A percentile compares a stretch with the other conserved stretches of the same genome.
Evolutionary conservation across 2,113 vertebrate genomes (phyloP).

Genomic region (Periophthalmus modestus): DNA sequence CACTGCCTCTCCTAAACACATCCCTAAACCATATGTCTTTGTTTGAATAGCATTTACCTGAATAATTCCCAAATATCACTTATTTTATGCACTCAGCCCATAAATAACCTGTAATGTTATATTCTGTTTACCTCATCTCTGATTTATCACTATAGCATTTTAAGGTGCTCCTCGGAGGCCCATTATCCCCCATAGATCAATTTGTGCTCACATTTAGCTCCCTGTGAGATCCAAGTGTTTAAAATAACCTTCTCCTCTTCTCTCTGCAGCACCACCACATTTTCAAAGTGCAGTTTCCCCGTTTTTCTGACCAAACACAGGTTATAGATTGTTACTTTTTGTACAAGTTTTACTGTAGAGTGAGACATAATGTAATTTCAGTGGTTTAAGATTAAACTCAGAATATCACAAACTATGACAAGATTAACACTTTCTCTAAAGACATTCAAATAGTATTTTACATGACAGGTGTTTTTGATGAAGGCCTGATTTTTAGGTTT

Average conservation of each 20-base stretch:
- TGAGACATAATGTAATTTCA: no score
- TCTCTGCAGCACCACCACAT: background rate
- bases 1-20: background rate
- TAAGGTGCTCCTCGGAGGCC: background rate
- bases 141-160: background rate
- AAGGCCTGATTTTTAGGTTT: no score
- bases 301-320: background rate
- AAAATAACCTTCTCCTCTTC: background rate
- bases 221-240: background rate
- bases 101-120: background rate
- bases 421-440: no score
- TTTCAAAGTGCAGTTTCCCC: background rate
- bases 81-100: background rate
- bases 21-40: background rate
- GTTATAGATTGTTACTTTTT: background rate
- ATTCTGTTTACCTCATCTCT: background rate
- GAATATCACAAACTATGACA: no score
- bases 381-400: no score
- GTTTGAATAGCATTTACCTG: background rate
- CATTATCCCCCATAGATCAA: constrained; percentile 8
- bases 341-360: background rate
- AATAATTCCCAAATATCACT: background rate
- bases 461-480: no score
- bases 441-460: no score
- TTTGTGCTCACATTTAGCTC: background rate